These are phyloP conservation scores for Aphaenogaster ashmeadi DNA, from an alignment of 1,140 invertebrate genomes.

Conservation along the genomic window DNA sequence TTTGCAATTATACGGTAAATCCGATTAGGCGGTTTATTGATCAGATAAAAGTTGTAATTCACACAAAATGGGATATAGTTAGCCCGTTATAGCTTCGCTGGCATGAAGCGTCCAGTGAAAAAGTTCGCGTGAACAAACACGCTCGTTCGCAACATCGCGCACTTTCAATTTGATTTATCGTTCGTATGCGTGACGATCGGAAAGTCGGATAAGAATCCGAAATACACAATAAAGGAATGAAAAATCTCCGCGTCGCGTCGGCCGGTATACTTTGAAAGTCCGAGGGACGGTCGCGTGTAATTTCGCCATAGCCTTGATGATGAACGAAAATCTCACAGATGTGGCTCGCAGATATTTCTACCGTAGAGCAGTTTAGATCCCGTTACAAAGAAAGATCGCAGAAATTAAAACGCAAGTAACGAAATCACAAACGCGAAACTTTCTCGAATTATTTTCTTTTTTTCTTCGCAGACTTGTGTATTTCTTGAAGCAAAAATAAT, in stretches of 20 bases:
- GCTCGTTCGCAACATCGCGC: constrained; percentile 29
- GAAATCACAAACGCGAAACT: constrained; percentile 5
- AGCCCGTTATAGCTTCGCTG: not conserved
- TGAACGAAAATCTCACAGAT: constrained; percentile 12
- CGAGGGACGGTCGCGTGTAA: constrained; percentile 22
- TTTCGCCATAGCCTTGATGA: not conserved
- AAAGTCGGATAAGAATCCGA: constrained; percentile 44
- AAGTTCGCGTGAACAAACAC: constrained; percentile 33
- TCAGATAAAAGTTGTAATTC: constrained; percentile 41
- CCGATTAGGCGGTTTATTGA: constrained; percentile 58
- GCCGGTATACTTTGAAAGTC: not conserved
- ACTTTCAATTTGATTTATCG: constrained; percentile 62
- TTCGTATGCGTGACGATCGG: constrained; percentile 49
- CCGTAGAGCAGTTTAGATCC: constrained; percentile 1
- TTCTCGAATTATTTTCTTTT: not conserved
- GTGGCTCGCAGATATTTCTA: constrained; percentile 19
- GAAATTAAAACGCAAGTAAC: constrained; percentile 24
- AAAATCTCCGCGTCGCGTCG: constrained; percentile 9
- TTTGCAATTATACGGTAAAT: constrained; percentile 46
- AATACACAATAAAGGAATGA: constrained; percentile 38
- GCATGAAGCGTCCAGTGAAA: not conserved
- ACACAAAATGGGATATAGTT: not conserved
- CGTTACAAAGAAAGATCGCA: not conserved
- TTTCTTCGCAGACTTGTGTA: not conserved
- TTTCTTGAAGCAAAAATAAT: not conserved